Conservation (phyloP, 30 jellyfish, hydroid and myxozoan species). For the Aurelia coerulea region DNA sequence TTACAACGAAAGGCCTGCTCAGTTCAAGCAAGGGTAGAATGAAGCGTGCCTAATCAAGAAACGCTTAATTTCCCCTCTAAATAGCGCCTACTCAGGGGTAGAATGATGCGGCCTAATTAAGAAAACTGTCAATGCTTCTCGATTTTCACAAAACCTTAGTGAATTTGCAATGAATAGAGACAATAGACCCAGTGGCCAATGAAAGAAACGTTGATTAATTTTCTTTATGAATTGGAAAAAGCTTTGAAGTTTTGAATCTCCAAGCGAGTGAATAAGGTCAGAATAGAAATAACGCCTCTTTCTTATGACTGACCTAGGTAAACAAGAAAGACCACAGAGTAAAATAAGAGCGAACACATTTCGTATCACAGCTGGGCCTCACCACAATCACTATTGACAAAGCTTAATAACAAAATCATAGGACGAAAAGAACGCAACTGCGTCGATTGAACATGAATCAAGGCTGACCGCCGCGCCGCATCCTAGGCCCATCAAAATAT, state of each 20-base stretch:
- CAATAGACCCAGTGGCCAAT: too few species aligned
- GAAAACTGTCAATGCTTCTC: too few species aligned
- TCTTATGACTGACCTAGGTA: slow-evolving; percentile 4
- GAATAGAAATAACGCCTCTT: background rate
- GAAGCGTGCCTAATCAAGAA: too few species aligned
- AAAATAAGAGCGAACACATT: background rate
- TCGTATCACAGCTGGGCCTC: background rate
- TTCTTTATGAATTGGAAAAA: too few species aligned
- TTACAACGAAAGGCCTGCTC: too few species aligned
- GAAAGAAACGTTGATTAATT: too few species aligned
- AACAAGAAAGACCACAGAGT: background rate
- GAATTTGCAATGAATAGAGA: too few species aligned
- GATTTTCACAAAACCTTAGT: too few species aligned
- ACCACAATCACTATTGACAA: slow-evolving; percentile 12
- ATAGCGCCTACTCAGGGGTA: too few species aligned
- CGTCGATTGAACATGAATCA: background rate
- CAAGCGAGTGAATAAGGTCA: background rate
- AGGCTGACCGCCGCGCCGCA: background rate
- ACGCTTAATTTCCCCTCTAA: too few species aligned
- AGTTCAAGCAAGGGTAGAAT: too few species aligned
- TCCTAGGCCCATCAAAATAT: background rate
- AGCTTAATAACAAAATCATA: slow-evolving; percentile 4
- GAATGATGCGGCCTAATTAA: too few species aligned
- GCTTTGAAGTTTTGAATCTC: background rate
- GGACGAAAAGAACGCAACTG: background rate